phyloP scores from a whole-genome alignment of 2,113 vertebrate genomes.

The Nesoenas mayeri region DNA sequence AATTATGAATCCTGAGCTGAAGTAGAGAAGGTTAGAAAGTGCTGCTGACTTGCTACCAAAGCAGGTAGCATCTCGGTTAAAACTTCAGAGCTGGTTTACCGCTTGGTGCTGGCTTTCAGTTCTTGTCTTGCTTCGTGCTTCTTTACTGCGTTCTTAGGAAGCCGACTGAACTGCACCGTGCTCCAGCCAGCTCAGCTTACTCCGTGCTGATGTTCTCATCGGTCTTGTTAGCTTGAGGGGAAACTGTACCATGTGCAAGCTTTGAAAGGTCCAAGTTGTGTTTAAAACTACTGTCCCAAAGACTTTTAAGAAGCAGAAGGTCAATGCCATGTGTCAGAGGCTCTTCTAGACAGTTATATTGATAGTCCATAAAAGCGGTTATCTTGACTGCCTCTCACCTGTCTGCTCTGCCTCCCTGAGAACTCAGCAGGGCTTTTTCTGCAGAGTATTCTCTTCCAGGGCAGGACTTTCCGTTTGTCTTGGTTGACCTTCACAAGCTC shows the following conservation, averaged over 20 bases:
- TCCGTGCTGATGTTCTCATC: neutral
- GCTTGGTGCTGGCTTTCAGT: neutral
- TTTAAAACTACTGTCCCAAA: neutral
- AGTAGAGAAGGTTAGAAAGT: neutral
- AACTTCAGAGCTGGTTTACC: neutral
- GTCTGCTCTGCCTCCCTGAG: neutral
- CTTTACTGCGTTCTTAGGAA: neutral
- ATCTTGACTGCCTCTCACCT: neutral
- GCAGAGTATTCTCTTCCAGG: neutral
- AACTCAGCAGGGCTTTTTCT: neutral
- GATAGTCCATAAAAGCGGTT: neutral
- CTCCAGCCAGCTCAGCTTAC: neutral
- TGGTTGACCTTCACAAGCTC: neutral
- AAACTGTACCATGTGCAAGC: neutral
- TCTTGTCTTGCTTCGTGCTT: neutral
- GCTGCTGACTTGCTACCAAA: neutral
- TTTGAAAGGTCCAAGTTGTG: neutral
- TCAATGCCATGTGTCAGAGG: neutral
- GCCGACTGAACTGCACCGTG: accelerated
- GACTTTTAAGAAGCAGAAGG: neutral
- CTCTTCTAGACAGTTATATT: neutral
- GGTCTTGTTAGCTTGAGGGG: neutral
- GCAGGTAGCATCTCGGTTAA: neutral
- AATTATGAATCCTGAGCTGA: neutral
- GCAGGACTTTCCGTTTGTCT: neutral